These are phyloP conservation scores for Phoenicopterus ruber DNA, from an alignment of 2,113 vertebrate genomes.

Conservation along the genomic window DNA sequence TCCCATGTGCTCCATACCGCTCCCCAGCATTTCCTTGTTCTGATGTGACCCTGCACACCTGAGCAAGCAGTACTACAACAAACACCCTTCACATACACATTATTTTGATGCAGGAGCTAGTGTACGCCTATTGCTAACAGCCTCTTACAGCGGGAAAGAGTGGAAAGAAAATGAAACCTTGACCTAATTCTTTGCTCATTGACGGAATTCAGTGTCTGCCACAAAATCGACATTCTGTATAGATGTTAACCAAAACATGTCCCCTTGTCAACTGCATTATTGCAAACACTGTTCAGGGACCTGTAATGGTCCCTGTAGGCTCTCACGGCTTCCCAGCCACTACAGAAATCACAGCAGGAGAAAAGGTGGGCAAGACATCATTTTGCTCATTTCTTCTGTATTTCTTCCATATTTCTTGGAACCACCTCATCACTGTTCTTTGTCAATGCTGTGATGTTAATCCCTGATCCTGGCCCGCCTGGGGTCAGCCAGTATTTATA, in stretches of 20 bases:
- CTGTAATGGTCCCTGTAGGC: not conserved
- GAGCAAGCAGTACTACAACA: not conserved
- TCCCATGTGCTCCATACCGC: not conserved
- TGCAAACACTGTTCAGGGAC: not conserved
- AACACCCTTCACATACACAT: not conserved
- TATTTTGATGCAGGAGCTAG: not conserved
- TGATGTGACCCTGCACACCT: not conserved
- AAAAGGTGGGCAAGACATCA: not conserved
- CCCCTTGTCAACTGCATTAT: not conserved
- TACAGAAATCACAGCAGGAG: not conserved
- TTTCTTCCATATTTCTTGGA: not conserved
- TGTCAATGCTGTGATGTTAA: not conserved
- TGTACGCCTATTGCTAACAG: not conserved
- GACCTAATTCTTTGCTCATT: not conserved
- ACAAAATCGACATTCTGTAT: rapidly evolving
- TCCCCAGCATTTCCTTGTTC: not conserved
- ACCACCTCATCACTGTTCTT: not conserved
- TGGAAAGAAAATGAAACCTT: not conserved
- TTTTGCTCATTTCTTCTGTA: not conserved
- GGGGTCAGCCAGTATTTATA: not conserved
- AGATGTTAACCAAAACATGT: rapidly evolving
- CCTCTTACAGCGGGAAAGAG: not conserved
- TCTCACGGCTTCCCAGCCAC: not conserved
- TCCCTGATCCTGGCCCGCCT: not conserved
- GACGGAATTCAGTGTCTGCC: not conserved